Conservation (phyloP, 30 jellyfish, hydroid and myxozoan species). For the Hydractinia echinata region DNA sequence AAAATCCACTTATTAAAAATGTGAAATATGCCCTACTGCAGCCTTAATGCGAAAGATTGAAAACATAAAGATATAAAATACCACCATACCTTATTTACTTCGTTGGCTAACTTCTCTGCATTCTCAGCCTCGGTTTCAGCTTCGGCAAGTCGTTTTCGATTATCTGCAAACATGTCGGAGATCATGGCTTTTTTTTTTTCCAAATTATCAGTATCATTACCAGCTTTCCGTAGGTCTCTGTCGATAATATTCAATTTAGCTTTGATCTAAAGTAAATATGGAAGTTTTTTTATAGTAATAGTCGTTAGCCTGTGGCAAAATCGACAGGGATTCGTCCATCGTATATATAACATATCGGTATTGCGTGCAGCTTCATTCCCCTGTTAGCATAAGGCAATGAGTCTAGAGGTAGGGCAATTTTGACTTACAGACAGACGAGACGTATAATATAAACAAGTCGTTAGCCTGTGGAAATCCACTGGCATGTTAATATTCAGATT, state of each 20-base stretch:
- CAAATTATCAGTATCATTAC: background rate
- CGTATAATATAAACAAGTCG: too few relatives aligned
- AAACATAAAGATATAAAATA: too few relatives aligned
- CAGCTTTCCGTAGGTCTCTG: constrained; percentile 1
- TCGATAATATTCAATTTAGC: background rate
- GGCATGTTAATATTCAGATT: too few relatives aligned
- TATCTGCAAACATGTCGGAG: constrained; percentile 13
- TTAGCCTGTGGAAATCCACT: too few relatives aligned
- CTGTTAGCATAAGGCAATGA: too few relatives aligned
- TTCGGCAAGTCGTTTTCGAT: constrained; percentile 12
- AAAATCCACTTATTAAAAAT: too few relatives aligned
- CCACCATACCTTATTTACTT: constrained; percentile 31
- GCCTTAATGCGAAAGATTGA: too few relatives aligned
- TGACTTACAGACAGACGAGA: too few relatives aligned
- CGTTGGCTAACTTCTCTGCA: constrained; percentile 26
- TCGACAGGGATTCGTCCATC: background rate
- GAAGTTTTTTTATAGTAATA: background rate
- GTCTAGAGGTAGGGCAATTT: too few relatives aligned
- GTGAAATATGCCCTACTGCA: too few relatives aligned
- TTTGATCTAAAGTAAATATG: constrained; percentile 21
- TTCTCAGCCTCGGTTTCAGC: constrained; percentile 33
- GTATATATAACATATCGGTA: too few relatives aligned
- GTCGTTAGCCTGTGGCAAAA: background rate
- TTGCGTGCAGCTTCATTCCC: too few relatives aligned
- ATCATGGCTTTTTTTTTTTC: constrained; percentile 20